These are phyloP conservation scores for Dromius quadrimaculatus DNA, from an alignment of 2,888 invertebrate species.

Conservation along the genomic window DNA sequence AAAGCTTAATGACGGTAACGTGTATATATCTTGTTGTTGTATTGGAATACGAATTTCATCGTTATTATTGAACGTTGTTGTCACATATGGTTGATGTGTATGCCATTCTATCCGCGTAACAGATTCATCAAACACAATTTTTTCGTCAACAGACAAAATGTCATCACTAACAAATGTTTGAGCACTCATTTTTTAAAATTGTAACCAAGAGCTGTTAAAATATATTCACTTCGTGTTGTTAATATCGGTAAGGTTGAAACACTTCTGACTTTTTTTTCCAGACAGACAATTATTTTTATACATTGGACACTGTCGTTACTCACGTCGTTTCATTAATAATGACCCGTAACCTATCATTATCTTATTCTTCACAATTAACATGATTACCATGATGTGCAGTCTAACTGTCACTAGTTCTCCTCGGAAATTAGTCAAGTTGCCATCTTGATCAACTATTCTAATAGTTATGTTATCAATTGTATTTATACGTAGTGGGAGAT, in stretches of 20 bases:
- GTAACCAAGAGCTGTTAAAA: background rate
- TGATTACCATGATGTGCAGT: conserved; percentile 41
- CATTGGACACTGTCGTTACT: too few species aligned
- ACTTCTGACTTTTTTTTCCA: background rate
- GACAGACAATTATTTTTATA: background rate
- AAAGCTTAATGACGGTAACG: conserved; percentile 56
- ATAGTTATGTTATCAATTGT: conserved; percentile 55
- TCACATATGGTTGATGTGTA: conserved; percentile 57
- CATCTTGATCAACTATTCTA: conserved; percentile 56
- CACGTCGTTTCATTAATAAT: too few species aligned
- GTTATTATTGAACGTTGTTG: conserved; percentile 56
- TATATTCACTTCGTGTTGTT: background rate
- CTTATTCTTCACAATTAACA: background rate
- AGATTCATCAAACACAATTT: background rate
- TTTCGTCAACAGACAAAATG: background rate
- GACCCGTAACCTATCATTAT: too few species aligned
- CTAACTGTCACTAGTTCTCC: conserved; percentile 56
- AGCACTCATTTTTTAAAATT: background rate
- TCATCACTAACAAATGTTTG: background rate
- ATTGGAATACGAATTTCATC: conserved; percentile 60
- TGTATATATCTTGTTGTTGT: conserved; percentile 57
- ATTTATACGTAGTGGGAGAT: conserved; percentile 54
- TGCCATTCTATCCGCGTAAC: conserved; percentile 54
- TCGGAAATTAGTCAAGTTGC: conserved; percentile 54
- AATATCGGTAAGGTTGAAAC: background rate